Evolutionary conservation across 2,797 vertebrate species (phyloP).

Genomic region (Tokudaia muenninki): DNA sequence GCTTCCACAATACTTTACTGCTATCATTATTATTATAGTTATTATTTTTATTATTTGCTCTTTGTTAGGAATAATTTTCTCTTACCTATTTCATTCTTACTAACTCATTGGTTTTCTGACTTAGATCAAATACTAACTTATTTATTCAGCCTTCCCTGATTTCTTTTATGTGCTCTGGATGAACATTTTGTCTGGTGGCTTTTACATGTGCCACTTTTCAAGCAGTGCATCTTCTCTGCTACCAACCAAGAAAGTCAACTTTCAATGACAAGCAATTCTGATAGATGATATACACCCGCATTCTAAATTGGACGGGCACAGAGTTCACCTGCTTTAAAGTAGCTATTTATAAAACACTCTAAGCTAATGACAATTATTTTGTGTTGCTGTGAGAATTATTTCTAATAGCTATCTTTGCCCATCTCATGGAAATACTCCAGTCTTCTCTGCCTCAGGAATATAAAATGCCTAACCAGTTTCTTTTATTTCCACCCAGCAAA

Average conservation of each 20-base stretch:
- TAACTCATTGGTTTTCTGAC: constrained; percentile 17
- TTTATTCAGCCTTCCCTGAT: background rate
- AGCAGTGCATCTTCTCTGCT: background rate
- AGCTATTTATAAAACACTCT: constrained; percentile 28
- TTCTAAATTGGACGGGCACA: background rate
- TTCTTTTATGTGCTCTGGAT: background rate
- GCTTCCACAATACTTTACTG: background rate
- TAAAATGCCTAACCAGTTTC: background rate
- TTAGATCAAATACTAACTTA: background rate
- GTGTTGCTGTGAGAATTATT: constrained; percentile 7
- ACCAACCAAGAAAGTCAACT: background rate
- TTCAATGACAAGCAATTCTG: background rate
- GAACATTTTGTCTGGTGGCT: constrained; percentile 3
- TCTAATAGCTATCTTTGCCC: background rate
- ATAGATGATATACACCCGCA: background rate
- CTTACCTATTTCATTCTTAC: background rate
- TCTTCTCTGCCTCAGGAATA: background rate
- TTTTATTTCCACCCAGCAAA: background rate
- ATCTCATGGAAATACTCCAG: background rate
- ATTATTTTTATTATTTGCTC: background rate
- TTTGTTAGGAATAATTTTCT: constrained; percentile 30
- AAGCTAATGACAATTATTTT: background rate
- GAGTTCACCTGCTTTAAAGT: background rate
- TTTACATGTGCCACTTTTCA: background rate
- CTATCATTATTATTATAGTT: background rate